Evolutionary conservation across 2,888 invertebrate genomes (phyloP), one percentile per base, ranked within the genome.

Genomic region (Nasonia oneida): DNA sequence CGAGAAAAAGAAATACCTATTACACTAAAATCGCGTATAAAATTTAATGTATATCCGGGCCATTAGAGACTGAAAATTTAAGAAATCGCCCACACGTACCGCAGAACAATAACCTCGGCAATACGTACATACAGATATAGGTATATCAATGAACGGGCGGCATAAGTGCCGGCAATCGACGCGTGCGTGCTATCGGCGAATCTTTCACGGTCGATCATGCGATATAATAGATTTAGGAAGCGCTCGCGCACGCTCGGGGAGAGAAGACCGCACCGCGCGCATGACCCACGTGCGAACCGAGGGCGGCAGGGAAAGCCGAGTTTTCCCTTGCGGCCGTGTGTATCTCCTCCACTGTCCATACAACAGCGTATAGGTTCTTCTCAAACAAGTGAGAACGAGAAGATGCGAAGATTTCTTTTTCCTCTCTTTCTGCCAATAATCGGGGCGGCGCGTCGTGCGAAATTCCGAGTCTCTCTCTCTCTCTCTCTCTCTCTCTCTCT

Each of bases 201-300:
- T 89, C 83, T 89, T 90, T 88, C 79, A 89, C 80, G 80, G 82
- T 75, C 89, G 82, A 75, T 86, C 89, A 85, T 87, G 88, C 87
- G 89, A 87, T 87, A 33, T 90, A 90, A 89, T 89, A 87, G 89
- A 89, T 88, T 88, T 83, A 78, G 73, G 80, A 77, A 71, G 70
- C 80, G 6, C 29, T 42, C 15, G 42, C 10, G 50, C 0, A n/a
- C 8, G 18, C 1, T 29, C 29, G 4, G 5, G n/a, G 67, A 61
- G 71, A 39, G 37, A 6, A 37, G 39, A 64, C 1, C 29, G 1
- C 3, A 15, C 39, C 18, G 37, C 15, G 29, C 53, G 57, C 29
- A 33, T 39, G 39, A 33, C 39, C 57, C 61, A 23, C 70, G 61
- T 47, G 61, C 4, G 47, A 5, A 8, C 10, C 14, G n/a, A 39